Conservation (phyloP, 2,797 vertebrate genomes). For the Mus caroli region DNA sequence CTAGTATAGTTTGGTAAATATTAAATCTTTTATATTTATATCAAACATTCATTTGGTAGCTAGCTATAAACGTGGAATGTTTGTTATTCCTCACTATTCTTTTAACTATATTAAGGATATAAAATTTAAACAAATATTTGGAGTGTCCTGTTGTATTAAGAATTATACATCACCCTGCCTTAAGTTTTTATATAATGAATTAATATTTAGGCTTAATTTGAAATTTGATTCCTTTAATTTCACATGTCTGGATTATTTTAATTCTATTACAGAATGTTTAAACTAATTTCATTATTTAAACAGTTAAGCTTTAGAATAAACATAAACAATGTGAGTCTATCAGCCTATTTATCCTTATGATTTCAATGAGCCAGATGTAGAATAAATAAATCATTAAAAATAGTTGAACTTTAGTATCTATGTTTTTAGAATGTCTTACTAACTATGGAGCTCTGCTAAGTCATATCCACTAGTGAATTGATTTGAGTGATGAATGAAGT, state of each 20-base stretch:
- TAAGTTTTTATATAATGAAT: not conserved
- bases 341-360: not conserved
- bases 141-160: not conserved
- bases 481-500: not conserved
- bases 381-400: conserved; percentile 14
- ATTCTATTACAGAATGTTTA: not conserved
- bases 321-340: not conserved
- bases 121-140: not conserved
- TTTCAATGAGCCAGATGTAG: not conserved
- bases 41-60: not conserved
- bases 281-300: not conserved
- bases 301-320: not conserved
- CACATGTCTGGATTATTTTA: not conserved
- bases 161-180: not conserved
- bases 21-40: not conserved
- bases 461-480: not conserved
- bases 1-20: not conserved
- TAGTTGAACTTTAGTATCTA: not conserved
- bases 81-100: not conserved
- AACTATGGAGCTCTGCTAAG: not conserved
- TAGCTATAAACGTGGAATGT: not conserved
- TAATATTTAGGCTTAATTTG: not conserved
- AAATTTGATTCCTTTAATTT: not conserved
- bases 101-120: not conserved
- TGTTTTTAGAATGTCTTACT: conserved; percentile 7